These are phyloP conservation scores for Romanomermis culicivorax DNA, from an alignment of 2,888 invertebrate genomes.

Conservation along the genomic window DNA sequence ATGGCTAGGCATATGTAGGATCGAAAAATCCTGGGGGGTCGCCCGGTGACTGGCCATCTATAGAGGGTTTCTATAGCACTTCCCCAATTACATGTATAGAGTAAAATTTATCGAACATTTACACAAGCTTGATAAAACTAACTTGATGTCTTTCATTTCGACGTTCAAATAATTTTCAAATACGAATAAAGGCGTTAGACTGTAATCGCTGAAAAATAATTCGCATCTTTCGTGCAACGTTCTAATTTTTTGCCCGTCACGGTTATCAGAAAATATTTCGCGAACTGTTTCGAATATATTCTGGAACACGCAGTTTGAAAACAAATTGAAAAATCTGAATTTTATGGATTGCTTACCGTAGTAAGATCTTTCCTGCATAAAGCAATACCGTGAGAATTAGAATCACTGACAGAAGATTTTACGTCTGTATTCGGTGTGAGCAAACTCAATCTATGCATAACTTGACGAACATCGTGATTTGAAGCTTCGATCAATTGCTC, in stretches of 20 bases:
- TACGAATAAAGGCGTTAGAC: constrained; percentile 79
- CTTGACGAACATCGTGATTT: constrained; percentile 78
- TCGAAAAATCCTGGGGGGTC: too few species aligned
- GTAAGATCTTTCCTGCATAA: constrained; percentile 52
- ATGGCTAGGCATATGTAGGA: too few species aligned
- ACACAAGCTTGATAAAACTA: too few species aligned
- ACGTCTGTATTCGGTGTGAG: constrained; percentile 38
- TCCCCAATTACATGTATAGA: too few species aligned
- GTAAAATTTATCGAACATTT: too few species aligned
- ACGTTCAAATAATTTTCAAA: constrained; percentile 84
- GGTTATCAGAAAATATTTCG: constrained; percentile 45
- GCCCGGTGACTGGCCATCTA: too few species aligned
- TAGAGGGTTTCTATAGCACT: too few species aligned
- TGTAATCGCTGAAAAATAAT: constrained; percentile 75
- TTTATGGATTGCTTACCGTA: constrained; percentile 38
- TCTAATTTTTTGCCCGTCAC: constrained; percentile 41
- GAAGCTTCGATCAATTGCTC: constrained; percentile 62
- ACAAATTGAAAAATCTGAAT: neutral
- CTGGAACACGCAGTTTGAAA: constrained; percentile 14
- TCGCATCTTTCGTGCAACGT: constrained; percentile 49
- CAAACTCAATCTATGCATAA: constrained; percentile 59
- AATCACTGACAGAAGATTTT: neutral
- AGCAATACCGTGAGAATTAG: neutral
- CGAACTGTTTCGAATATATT: constrained; percentile 27
- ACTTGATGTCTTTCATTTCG: constrained; percentile 36